Percentiles rank a stretch among this genome's conserved stretches.
These are phyloP conservation scores for Perca flavescens DNA, from an alignment of 2,113 vertebrate genomes.

Conservation along the genomic window DNA sequence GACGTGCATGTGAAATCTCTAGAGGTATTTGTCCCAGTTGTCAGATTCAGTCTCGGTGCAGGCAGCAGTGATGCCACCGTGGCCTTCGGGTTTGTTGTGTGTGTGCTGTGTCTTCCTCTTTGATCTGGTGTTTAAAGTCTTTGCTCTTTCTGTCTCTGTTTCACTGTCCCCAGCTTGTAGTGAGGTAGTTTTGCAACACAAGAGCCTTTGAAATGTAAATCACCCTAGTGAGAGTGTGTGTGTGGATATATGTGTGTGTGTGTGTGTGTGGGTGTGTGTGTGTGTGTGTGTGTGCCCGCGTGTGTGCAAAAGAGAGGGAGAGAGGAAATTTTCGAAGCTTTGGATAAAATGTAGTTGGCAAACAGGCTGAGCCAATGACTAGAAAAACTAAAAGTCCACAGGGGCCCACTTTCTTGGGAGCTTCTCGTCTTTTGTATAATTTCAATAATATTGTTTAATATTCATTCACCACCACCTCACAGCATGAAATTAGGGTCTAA, in stretches of 20 bases:
- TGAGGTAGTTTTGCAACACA: constrained; percentile 52
- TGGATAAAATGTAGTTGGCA: constrained; percentile 30
- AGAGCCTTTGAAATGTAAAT: constrained; percentile 70
- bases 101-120: constrained; percentile 43
- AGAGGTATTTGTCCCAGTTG: constrained; percentile 31
- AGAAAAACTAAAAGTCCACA: constrained; percentile 17
- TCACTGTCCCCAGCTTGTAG: constrained; percentile 55
- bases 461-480: constrained; percentile 30
- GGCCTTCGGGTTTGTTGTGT: constrained; percentile 46
- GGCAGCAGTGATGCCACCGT: constrained; percentile 11
- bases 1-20: constrained; percentile 1
- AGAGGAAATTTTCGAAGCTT: constrained; percentile 5
- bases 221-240: background rate
- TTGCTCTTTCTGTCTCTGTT: constrained; percentile 52
- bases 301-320: background rate
- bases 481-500: background rate
- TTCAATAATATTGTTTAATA: constrained; percentile 49
- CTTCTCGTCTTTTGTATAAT: constrained; percentile 26
- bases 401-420: constrained; percentile 22
- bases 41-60: constrained; percentile 14
- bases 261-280: background rate
- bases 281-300: rapidly evolving
- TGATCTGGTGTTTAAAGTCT: constrained; percentile 60
- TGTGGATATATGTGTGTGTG: too few species aligned
- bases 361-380: background rate